Evolutionary conservation across 2,113 vertebrate genomes (phyloP), one percentile per base, ranked within the genome.

Genomic region (Rutilus rutilus): DNA sequence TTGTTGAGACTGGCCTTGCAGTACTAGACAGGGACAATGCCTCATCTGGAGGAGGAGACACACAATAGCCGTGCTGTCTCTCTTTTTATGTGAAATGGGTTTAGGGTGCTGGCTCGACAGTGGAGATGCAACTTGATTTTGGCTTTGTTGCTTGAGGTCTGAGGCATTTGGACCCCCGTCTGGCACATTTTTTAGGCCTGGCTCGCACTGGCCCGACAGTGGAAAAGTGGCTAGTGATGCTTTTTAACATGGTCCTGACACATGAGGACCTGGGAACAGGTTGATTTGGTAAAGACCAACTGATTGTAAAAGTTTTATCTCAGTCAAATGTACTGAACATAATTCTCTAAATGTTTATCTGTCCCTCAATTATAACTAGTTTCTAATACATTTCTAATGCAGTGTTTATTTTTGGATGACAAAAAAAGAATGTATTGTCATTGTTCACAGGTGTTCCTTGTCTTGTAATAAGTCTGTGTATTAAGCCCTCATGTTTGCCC

Each of bases 1-100:
- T 69, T 82, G 79, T 69, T 47, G 17, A 69, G 79, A 67, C 62
- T 69, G 45, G 62, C 62, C 79, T 82, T 69, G 62, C 42, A 11
- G 42, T 64, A 27, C n/a, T 64, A 64, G 39, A 64, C 36, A 19
- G 10, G n/a, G 39, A 78, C 78, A 80, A 64, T 25, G 36, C n/a
- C n/a, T 80, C n/a, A 2, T 21, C 15, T 64, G 39, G n/a, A 45
- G 23, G 39, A 27, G 39, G 39, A 80, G 23, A 80, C 4, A 47
- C 2, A 45, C n/a, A 80, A 42, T 42, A 9, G 42, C 42, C 8
- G 8, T 42, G 42, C 42, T 8, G 9, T 8, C 7, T 42, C 39
- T 42, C 39, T 9, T 42, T 42, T 42, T 42, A 42, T 42, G 42
- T 2, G 42, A 9, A 9, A 42, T 42, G 42, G 8, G 30, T 33